Base-by-base conservation (phyloP, 2,113 vertebrate species). In the Oxygymnocypris stewartii region DNA sequence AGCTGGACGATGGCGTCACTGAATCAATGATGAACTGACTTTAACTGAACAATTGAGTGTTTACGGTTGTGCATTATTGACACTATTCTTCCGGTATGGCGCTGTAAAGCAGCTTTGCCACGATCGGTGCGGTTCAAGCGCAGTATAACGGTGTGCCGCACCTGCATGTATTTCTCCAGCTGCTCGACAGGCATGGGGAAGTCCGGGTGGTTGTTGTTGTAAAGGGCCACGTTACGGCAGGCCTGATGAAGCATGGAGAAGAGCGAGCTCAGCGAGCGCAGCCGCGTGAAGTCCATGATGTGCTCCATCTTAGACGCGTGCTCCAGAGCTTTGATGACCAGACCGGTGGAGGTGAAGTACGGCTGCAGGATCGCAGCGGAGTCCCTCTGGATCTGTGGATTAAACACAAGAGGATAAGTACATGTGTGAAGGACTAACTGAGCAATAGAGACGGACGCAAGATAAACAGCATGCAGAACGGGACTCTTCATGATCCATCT, bases 231-330 rank as follows among this genome's bases (percentile, higher is more conserved):
- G 0, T 99, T 99, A 75, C 98, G 96, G 89, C 98, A 99, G 67
- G 98, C 98, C 90, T 99, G 98, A 92, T 99, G 97, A 92, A 99
- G 65, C 98, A 99, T 99, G 88, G 98, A 99, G 94, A 97, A 99
- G 65, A 99, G 95, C 0, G 98, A 97, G 25, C 98, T 97, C 44
- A 99, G 88, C 87, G 98, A 99, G 89, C 98, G 98, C 88, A 99
- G 93, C 23, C 98, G 97, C 0, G 98, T 99, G 85, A 99, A 97
- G 92, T 99, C 98, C 98, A 99, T 99, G 69, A 99, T 99, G 92
- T 99, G 98, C 93, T 99, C 98, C 93, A 99, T 93, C 91, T 98
- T 97, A 80, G 97, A 97, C 28, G 98, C 98, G 0, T 99, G 96
- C 44, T 99, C 98, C 12, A 99, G 95, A 0, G 98, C 98, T 91